These are phyloP conservation scores for Sesamia nonagrioides DNA, from an alignment of 1,140 invertebrate genomes.

Conservation along the genomic window DNA sequence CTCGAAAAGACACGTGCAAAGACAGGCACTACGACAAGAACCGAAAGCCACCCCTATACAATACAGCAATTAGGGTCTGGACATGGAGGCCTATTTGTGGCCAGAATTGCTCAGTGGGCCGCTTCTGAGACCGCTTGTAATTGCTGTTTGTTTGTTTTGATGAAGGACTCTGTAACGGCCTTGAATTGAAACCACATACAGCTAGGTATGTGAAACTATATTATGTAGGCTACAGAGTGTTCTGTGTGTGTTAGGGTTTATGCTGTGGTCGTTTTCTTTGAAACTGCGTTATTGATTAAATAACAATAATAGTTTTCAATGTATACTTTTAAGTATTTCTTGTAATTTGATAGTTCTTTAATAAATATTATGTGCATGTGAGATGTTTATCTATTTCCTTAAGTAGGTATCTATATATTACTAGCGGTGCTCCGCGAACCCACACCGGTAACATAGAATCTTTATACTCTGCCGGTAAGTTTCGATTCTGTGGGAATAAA, in stretches of 20 bases:
- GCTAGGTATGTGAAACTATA: background rate
- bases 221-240: background rate
- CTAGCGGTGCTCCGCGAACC: too few relatives aligned
- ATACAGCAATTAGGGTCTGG: slow-evolving; percentile 51
- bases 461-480: too few relatives aligned
- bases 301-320: too few relatives aligned
- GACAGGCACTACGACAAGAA: slow-evolving; percentile 8
- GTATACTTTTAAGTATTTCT: too few relatives aligned
- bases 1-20: background rate
- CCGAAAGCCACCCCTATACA: slow-evolving; percentile 26
- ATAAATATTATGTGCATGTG: too few relatives aligned
- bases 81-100: slow-evolving; percentile 48
- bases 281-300: background rate
- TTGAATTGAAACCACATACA: slow-evolving; percentile 20
- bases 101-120: slow-evolving; percentile 31
- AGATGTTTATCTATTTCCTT: too few relatives aligned
- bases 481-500: too few relatives aligned
- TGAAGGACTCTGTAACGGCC: slow-evolving; percentile 6
- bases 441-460: too few relatives aligned
- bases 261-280: background rate
- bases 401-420: too few relatives aligned
- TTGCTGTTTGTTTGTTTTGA: slow-evolving; percentile 49
- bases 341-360: too few relatives aligned
- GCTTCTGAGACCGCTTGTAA: slow-evolving; percentile 28
- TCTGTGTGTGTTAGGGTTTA: background rate